These are phyloP conservation scores for Deilephila porcellus DNA, from an alignment of 2,888 invertebrate genomes.

Conservation along the genomic window DNA sequence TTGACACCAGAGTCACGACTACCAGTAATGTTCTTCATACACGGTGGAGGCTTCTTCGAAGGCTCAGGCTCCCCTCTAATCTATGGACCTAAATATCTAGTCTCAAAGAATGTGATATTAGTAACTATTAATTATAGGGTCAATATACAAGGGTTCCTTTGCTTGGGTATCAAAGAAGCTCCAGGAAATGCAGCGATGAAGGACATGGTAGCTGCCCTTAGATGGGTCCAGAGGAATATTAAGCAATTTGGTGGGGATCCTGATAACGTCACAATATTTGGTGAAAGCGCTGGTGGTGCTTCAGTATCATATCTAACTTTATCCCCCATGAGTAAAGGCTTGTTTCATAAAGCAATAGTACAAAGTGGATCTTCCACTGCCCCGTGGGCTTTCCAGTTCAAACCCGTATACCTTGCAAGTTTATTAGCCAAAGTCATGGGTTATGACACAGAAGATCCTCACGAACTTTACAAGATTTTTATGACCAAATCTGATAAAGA, in stretches of 20 bases:
- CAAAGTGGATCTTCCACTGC: slow-evolving; percentile 71
- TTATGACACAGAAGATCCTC: slow-evolving; percentile 57
- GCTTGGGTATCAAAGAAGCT: slow-evolving; percentile 67
- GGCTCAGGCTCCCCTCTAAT: slow-evolving; percentile 59
- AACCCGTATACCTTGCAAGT: slow-evolving; percentile 64
- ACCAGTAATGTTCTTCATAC: slow-evolving; percentile 75
- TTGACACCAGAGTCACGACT: slow-evolving; percentile 43
- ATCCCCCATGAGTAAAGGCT: slow-evolving; percentile 70
- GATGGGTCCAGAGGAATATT: slow-evolving; percentile 68
- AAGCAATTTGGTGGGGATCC: slow-evolving; percentile 67
- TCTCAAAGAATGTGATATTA: slow-evolving; percentile 65
- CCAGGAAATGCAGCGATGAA: slow-evolving; percentile 74
- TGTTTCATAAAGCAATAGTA: slow-evolving; percentile 71
- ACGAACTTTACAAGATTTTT: slow-evolving; percentile 63
- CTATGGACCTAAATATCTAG: slow-evolving; percentile 69
- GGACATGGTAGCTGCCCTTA: slow-evolving; percentile 70
- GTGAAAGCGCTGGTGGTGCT: slow-evolving; percentile 72
- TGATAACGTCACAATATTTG: slow-evolving; percentile 68
- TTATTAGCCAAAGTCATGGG: slow-evolving; percentile 65
- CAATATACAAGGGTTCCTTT: slow-evolving; percentile 69
- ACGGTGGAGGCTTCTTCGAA: slow-evolving; percentile 72
- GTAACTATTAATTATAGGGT: slow-evolving; percentile 72
- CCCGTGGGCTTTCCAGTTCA: slow-evolving; percentile 67
- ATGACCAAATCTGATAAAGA: slow-evolving; percentile 62
- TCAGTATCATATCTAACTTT: slow-evolving; percentile 69